These are phyloP conservation scores for Diloba caeruleocephala DNA, from an alignment of 2,888 invertebrate genomes.

Conservation along the genomic window DNA sequence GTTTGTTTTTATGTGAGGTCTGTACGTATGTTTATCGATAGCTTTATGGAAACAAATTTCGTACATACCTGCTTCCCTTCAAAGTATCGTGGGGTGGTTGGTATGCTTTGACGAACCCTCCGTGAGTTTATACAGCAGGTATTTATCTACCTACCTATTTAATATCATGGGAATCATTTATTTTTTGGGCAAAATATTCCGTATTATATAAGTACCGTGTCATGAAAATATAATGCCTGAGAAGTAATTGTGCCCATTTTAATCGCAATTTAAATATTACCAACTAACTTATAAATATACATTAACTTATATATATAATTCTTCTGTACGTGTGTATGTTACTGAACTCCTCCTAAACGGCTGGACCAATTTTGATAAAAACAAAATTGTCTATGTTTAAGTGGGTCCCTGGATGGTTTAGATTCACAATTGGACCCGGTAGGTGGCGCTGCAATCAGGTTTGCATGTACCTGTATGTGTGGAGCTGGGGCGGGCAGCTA, in stretches of 20 bases:
- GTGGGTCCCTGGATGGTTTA: too few relatives aligned
- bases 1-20: constrained; percentile 49
- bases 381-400: too few relatives aligned
- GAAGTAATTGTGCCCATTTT: background rate
- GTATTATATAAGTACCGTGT: too few relatives aligned
- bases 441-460: too few relatives aligned
- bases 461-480: too few relatives aligned
- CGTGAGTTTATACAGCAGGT: constrained; percentile 28
- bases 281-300: too few relatives aligned
- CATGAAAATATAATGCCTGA: background rate
- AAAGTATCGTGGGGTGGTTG: constrained; percentile 69
- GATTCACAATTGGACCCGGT: too few relatives aligned
- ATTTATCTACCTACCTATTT: constrained; percentile 8
- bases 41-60: constrained; percentile 69
- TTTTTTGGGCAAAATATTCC: background rate
- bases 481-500: too few relatives aligned
- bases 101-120: constrained; percentile 74
- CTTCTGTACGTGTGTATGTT: too few relatives aligned
- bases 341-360: too few relatives aligned
- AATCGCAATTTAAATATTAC: background rate
- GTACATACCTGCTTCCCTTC: constrained; percentile 69
- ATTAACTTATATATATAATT: too few relatives aligned
- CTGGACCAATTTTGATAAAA: too few relatives aligned
- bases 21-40: constrained; percentile 45
- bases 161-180: background rate